Conservation (phyloP, 2,113 vertebrate species). For the Phocoena sinus region DNA sequence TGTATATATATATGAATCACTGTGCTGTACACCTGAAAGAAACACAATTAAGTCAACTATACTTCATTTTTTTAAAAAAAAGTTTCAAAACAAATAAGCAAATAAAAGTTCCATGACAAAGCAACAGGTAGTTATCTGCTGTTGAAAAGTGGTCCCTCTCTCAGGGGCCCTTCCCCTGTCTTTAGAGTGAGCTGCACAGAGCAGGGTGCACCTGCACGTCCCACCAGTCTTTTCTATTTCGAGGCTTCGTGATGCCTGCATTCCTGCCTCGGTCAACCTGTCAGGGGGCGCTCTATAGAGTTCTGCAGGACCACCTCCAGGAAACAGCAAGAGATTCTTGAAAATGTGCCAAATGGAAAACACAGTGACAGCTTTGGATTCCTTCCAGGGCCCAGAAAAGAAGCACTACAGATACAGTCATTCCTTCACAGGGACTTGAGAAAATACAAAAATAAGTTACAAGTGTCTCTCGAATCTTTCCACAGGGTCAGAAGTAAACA, state of each 20-base stretch:
- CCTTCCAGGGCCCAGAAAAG: constrained; percentile 60
- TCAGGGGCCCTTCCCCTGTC: neutral
- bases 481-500: constrained; percentile 58
- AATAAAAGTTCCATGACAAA: neutral
- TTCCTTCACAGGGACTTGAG: constrained; percentile 59
- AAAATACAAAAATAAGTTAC: constrained; percentile 12
- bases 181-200: neutral
- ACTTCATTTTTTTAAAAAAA: neutral
- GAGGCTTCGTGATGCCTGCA: neutral
- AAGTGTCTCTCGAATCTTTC: constrained; percentile 62
- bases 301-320: neutral
- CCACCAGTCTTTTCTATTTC: neutral
- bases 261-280: neutral
- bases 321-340: constrained; percentile 55
- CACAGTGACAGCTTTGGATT: constrained; percentile 63
- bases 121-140: neutral
- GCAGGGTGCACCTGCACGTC: fast-evolving
- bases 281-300: neutral
- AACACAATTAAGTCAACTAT: neutral
- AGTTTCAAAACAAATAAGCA: neutral
- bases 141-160: neutral
- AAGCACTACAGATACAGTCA: constrained; percentile 26
- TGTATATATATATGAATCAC: neutral
- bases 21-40: neutral
- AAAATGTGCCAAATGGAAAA: constrained; percentile 63